Evolutionary conservation across 2,888 invertebrate genomes (phyloP).

Genomic region (Blastobasis lacticolella): DNA sequence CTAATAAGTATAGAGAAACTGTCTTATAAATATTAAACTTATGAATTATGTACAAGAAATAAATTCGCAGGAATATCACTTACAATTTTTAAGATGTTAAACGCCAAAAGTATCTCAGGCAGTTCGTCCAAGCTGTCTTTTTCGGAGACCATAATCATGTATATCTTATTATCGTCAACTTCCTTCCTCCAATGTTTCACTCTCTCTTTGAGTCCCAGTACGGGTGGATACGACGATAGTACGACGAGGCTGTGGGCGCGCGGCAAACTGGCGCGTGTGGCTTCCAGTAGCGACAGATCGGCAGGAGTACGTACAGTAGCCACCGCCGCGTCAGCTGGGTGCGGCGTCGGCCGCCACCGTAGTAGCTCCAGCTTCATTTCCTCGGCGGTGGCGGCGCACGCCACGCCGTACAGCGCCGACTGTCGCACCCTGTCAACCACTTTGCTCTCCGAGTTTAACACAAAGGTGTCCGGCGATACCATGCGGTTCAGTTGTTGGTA

Average conservation of each 20-base stretch:
- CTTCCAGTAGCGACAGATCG: conserved; percentile 21
- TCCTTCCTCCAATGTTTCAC: conserved; percentile 30
- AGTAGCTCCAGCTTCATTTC: conserved; percentile 19
- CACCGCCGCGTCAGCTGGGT: conserved; percentile 17
- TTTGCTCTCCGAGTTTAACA: conserved; percentile 22
- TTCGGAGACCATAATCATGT: conserved; percentile 30
- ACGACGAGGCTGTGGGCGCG: conserved; percentile 25
- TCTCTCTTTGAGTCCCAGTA: conserved; percentile 23
- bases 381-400: conserved; percentile 18
- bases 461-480: conserved; percentile 22
- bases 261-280: conserved; percentile 19
- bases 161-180: conserved; percentile 24
- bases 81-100: conserved; percentile 30
- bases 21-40: background rate
- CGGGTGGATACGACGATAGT: conserved; percentile 27
- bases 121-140: conserved; percentile 25
- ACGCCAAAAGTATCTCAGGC: conserved; percentile 31
- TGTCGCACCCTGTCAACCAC: conserved; percentile 11
- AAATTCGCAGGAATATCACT: conserved; percentile 9
- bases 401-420: conserved; percentile 19
- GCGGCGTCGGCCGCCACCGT: conserved; percentile 22
- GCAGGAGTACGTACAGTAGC: conserved; percentile 23
- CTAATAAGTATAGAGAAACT: background rate
- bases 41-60: background rate
- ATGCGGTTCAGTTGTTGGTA: conserved; percentile 19